phyloP scores from a whole-genome alignment of 2,888 invertebrate genomes.

The Latrodectus hesperus region DNA sequence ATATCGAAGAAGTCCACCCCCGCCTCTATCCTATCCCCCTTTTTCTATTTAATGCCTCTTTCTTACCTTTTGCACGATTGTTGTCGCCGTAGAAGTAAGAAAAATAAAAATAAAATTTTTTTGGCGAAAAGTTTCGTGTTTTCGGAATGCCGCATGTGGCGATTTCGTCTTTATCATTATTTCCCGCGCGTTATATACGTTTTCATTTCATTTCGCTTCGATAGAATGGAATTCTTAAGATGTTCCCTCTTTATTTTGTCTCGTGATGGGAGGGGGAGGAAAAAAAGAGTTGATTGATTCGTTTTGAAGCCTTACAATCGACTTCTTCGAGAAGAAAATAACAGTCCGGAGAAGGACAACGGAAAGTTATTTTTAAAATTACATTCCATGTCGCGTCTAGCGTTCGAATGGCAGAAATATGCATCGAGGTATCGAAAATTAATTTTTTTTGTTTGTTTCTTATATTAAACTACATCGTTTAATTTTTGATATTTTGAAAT shows the following conservation, averaged over 20 bases:
- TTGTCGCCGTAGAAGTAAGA: not conserved
- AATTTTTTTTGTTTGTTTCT: too few species aligned
- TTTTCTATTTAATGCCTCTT: not conserved
- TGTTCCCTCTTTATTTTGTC: constrained; percentile 37
- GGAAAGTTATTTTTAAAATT: constrained; percentile 22
- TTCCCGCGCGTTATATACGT: not conserved
- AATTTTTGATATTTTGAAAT: too few species aligned
- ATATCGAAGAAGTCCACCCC: constrained; percentile 48
- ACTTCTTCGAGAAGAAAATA: too few species aligned
- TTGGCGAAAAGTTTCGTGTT: not conserved
- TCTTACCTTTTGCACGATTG: constrained; percentile 4
- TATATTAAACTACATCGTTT: too few species aligned
- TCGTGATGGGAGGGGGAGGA: constrained; percentile 6
- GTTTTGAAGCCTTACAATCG: not conserved
- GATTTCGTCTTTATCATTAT: constrained; percentile 17
- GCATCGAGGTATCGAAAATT: too few species aligned
- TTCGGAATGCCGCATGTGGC: not conserved
- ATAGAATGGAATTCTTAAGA: constrained; percentile 51
- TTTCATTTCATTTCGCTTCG: constrained; percentile 14
- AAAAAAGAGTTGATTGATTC: constrained; percentile 57
- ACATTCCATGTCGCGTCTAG: too few species aligned
- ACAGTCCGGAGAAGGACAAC: not conserved
- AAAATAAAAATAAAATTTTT: not conserved
- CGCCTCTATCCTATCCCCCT: not conserved
- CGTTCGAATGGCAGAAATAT: too few species aligned